A percentile compares a stretch with the other conserved stretches of the same genome.
These are phyloP conservation scores for Equus przewalskii DNA, from an alignment of 2,113 vertebrate genomes.

Conservation along the genomic window DNA sequence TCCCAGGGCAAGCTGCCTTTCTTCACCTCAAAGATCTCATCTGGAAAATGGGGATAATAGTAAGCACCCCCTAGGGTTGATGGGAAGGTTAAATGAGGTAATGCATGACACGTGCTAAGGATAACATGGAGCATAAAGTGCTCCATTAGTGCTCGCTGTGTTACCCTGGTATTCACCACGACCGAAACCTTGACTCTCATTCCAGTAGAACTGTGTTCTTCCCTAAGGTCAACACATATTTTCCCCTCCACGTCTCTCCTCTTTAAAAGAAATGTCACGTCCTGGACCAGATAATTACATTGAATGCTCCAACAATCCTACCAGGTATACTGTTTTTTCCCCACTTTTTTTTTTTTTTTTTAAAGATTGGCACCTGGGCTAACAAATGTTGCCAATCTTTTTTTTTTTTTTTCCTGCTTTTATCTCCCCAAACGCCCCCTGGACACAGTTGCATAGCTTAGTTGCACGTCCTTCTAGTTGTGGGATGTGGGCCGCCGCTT, in stretches of 20 bases:
- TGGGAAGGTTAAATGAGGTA: not conserved
- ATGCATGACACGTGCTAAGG: not conserved
- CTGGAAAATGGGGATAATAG: not conserved
- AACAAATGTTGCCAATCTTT: too few species aligned
- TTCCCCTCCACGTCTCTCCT: not conserved
- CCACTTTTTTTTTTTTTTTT: not conserved
- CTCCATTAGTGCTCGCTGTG: not conserved
- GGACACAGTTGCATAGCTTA: too few species aligned
- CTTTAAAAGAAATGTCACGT: not conserved
- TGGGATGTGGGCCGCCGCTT: too few species aligned
- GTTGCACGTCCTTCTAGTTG: too few species aligned
- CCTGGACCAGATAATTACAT: not conserved
- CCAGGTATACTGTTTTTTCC: not conserved
- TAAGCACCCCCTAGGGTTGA: not conserved
- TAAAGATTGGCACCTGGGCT: too few species aligned
- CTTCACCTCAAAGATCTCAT: not conserved
- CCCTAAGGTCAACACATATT: not conserved
- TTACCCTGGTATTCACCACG: not conserved
- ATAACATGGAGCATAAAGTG: not conserved
- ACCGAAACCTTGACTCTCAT: not conserved
- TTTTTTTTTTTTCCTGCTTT: too few species aligned
- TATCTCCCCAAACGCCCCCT: too few species aligned
- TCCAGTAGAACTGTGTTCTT: not conserved
- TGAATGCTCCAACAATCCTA: not conserved
- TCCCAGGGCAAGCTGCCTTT: not conserved